phyloP scores from a whole-genome alignment of 2,113 vertebrate species.

The Tor tambroides region DNA sequence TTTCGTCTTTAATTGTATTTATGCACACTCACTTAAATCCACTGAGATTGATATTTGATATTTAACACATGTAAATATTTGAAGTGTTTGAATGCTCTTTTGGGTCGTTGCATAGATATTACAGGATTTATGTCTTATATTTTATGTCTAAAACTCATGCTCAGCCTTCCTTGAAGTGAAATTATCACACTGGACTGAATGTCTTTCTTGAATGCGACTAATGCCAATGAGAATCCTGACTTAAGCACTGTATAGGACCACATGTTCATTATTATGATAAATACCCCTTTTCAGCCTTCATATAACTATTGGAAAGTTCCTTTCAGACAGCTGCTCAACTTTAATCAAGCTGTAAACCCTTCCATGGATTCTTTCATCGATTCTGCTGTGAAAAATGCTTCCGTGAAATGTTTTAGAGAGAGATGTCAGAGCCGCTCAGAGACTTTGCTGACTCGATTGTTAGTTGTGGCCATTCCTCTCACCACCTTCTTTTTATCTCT shows the following conservation, averaged over 20 bases:
- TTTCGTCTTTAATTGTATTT: too few species aligned
- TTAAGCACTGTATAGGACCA: neutral
- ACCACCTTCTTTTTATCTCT: neutral
- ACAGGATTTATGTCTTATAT: neutral
- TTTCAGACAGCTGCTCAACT: neutral
- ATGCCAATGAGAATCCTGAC: neutral
- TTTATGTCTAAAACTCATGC: neutral
- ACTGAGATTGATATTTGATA: too few species aligned
- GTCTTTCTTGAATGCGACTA: neutral
- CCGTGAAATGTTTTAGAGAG: slow-evolving; percentile 11
- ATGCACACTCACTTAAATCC: too few species aligned
- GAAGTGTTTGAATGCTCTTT: neutral
- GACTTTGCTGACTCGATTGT: slow-evolving; percentile 25
- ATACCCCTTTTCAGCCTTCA: neutral
- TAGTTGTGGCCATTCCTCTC: neutral
- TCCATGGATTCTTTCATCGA: slow-evolving; percentile 26
- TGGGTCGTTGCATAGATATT: neutral
- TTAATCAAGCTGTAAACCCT: slow-evolving; percentile 3
- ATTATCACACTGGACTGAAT: neutral
- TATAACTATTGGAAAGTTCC: neutral
- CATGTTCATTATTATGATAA: neutral
- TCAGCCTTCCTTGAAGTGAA: neutral
- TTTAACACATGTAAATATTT: too few species aligned
- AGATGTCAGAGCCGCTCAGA: neutral
- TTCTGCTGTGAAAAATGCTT: slow-evolving; percentile 1